phyloP scores from a whole-genome alignment of 2,113 vertebrate species.

The Emydura subglobosa region DNA sequence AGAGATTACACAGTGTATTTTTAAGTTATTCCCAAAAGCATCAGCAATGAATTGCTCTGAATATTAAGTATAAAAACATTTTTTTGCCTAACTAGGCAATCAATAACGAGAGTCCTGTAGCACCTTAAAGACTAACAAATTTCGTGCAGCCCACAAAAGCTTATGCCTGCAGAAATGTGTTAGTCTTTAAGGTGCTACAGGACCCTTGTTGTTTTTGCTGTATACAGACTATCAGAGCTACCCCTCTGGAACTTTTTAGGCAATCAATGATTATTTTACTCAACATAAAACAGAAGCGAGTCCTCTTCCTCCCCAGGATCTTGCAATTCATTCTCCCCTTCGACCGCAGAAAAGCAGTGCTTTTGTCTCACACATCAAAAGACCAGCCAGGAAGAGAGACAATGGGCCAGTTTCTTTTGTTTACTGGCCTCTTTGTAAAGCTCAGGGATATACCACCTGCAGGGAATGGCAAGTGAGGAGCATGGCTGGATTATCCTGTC shows the following conservation, averaged over 20 bases:
- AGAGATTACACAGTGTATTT: neutral
- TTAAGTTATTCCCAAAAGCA: neutral
- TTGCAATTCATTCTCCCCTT: neutral
- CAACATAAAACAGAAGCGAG: neutral
- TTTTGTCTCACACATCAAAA: neutral
- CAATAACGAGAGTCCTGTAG: no score
- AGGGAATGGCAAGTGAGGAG: neutral
- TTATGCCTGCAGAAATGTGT: no score
- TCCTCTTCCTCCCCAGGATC: neutral
- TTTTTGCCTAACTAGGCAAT: neutral
- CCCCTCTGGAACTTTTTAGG: neutral
- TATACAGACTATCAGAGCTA: no score
- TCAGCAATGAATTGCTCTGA: neutral
- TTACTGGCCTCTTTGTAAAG: neutral
- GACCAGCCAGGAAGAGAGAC: neutral
- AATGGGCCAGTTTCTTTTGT: neutral
- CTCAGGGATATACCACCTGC: constrained; percentile 18
- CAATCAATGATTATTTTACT: neutral
- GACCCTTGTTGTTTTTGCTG: no score
- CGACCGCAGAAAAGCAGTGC: neutral
- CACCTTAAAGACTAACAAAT: no score
- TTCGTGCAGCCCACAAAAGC: no score
- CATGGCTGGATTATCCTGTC: neutral
- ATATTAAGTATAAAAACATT: neutral
- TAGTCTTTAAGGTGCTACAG: no score